Percentiles rank a stretch among this genome's conserved stretches.
phyloP scores from a whole-genome alignment of 1,140 invertebrate genomes.

The Tetraneura akinire region DNA sequence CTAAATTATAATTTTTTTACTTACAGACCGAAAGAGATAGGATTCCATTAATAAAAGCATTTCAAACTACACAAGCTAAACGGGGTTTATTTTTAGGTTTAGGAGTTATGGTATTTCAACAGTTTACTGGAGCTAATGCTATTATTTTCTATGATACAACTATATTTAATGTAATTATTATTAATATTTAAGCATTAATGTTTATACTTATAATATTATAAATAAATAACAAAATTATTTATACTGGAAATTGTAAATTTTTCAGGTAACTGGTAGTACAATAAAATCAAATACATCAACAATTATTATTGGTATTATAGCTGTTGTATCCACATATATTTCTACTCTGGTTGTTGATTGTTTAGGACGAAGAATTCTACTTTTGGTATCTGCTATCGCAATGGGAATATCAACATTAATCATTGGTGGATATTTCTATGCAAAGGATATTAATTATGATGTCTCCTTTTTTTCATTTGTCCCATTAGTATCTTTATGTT shows the following conservation, averaged over 20 bases:
- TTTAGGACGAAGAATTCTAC: conserved; percentile 71
- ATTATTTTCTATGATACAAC: conserved; percentile 19
- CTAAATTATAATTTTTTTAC: conserved; percentile 4
- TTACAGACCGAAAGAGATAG: conserved; percentile 54
- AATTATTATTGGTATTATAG: conserved; percentile 77
- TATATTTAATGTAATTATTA: conserved; percentile 6
- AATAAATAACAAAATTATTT: not conserved
- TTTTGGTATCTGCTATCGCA: conserved; percentile 67
- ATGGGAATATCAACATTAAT: conserved; percentile 68
- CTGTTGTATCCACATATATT: conserved; percentile 72
- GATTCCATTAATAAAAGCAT: conserved; percentile 63
- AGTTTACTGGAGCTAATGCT: conserved; percentile 67
- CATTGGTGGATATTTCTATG: conserved; percentile 69
- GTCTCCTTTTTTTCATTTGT: conserved; percentile 59
- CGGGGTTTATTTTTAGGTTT: conserved; percentile 74
- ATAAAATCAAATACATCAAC: conserved; percentile 65
- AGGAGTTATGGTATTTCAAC: conserved; percentile 82
- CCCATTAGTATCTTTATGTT: conserved; percentile 58
- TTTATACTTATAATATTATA: not conserved
- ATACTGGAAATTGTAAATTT: not conserved
- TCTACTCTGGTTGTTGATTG: conserved; percentile 70
- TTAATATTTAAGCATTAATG: too few species aligned
- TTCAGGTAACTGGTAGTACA: conserved; percentile 62
- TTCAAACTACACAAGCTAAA: conserved; percentile 65
- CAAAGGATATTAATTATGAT: conserved; percentile 59